Evolutionary conservation across 53 echinoderm and acorn worm species (phyloP), one percentile per base, ranked within the genome.

Genomic region (Apostichopus leukothele): DNA sequence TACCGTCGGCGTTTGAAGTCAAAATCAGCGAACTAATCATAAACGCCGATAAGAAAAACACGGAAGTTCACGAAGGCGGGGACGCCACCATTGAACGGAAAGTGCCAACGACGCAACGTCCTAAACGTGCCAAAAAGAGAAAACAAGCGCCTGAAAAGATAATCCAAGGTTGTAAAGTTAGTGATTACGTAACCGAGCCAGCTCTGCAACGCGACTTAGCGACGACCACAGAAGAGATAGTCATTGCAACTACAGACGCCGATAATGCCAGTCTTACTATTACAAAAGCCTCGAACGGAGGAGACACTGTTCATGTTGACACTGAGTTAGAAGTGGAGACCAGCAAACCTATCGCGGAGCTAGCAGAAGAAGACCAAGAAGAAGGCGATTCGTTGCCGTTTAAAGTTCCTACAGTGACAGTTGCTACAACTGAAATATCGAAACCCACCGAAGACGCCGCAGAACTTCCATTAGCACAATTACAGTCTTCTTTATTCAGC

Each of bases 131-230:
- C 9, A 87, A 74, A 53, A 87, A 87, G 59, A 87, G 88, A 75
- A 87, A 87, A 52, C 88, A 75, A 75, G 18, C 75, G 16, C 75
- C 88, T 5, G 74, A 87, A 74, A 51, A 87, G 75, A 75, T 74
- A 20, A 74, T 68, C 50, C 86, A 87, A 75, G 75, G 75, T 51
- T 87, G 53, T 55, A 59, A 75, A 52, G 75, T 53, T 18, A 27
- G 75, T 75, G 75, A 75, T 87, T 75, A 87, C 88, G 88, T 87
- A 87, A 87, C 75, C 88, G 50, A 53, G n/a, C 57, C 83, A 25
- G 26, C 86, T 66, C 13, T 16, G 67, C 86, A 86, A 86, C 86
- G 67, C 13, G 13, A 52, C 52, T 50, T 50, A n/a, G 67, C 54
- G 81, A 81, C 81, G 7, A 81, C 81, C 19, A 39, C 39, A 39